Evolutionary conservation across 2,888 invertebrate genomes (phyloP), one percentile per base, ranked within the genome.

Genomic region (Acronicta leporina): DNA sequence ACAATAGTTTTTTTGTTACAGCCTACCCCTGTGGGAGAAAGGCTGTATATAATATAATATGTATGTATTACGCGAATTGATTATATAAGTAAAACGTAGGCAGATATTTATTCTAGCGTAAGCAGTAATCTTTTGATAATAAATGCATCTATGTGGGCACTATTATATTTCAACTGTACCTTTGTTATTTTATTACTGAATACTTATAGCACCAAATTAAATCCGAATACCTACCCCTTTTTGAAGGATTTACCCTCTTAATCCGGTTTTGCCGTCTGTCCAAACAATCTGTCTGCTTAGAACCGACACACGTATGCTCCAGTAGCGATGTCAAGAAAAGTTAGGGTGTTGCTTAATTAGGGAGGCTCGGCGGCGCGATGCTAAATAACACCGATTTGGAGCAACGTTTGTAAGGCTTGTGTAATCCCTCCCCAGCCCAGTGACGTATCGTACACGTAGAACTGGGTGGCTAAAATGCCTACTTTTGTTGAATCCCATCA

Each of bases 301-400:
- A 73, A 70, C 69, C 69, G 74, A 72, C 82, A 77, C 76, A 86
- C 86, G 80, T 80, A 85, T 80, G 87, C 86, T 68, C 75, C 79
- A 80, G 80, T 80, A 75, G 80, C 72, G 77, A 83, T 81, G 91
- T 88, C 90, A 89, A 85, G 90, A 88, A 89, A 91, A 91, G 89
- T 90, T 89, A 88, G 87, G 86, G 86, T 79, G 81, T 73, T 82
- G 85, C 87, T 90, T 91, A 90, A 90, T 91, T 91, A 89, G 87
- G 84, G 82, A 75, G 81, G 84, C 81, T 82, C 72, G 80, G 73
- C 75, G 80, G 81, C 63, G 77, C 84, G 73, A 80, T 82, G 85
- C 86, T 91, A 89, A 92, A 90, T 91, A 89, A 87, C 87, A 81
- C 84, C 86, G 89, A 91, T 90, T 90, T 87, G 75, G 83, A 85